Conservation (phyloP, 2,888 invertebrate genomes). For the Caradrina kadenii region DNA sequence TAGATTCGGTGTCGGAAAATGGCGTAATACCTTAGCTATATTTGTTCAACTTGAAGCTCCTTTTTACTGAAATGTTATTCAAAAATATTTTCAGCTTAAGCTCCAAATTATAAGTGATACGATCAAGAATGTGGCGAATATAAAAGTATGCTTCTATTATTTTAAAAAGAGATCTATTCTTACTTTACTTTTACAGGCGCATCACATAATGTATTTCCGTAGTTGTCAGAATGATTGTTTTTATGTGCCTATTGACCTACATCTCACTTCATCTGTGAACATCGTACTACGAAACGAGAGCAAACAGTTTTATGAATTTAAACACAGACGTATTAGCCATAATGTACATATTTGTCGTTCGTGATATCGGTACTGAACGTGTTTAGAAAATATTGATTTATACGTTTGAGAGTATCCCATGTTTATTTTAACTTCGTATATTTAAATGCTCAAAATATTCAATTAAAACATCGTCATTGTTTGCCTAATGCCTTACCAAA, state of each 20-base stretch:
- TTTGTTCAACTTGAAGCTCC: background rate
- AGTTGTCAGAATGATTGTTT: constrained; percentile 63
- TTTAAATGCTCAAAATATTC: constrained; percentile 29
- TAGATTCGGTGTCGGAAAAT: constrained; percentile 10
- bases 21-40: background rate
- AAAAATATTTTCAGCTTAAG: background rate
- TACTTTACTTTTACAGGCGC: constrained; percentile 21
- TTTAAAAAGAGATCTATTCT: constrained; percentile 25
- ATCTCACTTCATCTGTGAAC: constrained; percentile 70
- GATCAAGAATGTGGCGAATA: background rate
- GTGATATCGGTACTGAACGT: constrained; percentile 39
- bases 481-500: constrained; percentile 18
- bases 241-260: constrained; percentile 72
- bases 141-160: constrained; percentile 19
- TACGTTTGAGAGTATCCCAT: constrained; percentile 31
- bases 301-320: constrained; percentile 67
- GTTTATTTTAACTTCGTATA: constrained; percentile 28
- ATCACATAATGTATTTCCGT: constrained; percentile 38
- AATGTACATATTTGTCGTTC: constrained; percentile 60
- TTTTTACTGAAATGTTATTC: background rate
- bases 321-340: constrained; percentile 48
- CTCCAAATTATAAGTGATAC: constrained; percentile 1
- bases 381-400: constrained; percentile 42
- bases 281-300: constrained; percentile 63
- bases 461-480: constrained; percentile 36